Base-by-base conservation (phyloP, 2,888 invertebrate genomes). In the Balanococcus diminutus region DNA sequence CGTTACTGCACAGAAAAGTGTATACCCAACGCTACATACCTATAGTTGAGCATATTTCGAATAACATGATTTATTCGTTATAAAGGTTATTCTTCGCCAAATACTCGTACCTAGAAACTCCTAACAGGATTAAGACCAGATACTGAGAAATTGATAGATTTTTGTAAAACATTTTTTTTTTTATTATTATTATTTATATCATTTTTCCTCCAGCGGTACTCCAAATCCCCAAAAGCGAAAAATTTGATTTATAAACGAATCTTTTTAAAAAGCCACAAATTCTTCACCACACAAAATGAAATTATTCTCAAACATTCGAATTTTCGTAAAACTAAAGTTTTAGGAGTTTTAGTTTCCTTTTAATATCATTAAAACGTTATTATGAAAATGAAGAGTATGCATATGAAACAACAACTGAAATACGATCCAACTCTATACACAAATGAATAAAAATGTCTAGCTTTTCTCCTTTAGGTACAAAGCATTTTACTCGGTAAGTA, bases 31-130 rank as follows among this genome's bases (percentile, higher is more conserved):
- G 25, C 5, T n/a, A 46, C 46, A 0, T n/a, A 46, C n/a, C 42
- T 5, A 46, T 46, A 46, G 14, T 46, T 46, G n/a, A n/a, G 32
- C 14, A 72, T 72, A 32, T 72, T 72, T 72, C 72, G n/a, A 72
- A 72, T 72, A 31, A 72, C 72, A 25, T 67, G 67, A 67, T 67
- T 67, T 67, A 67, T 67, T 67, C 67, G 67, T 3, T 3, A 28
- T 25, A 67, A 5, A 14, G 8, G 22, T 2, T 67, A 67, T 25
- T 46, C 14, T n/a, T 46, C 46, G n/a, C 46, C 46, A n/a, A 46
- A 46, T 42, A 42, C 42, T 42, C n/a, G n/a, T n/a, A 46, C 46
- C 46, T 46, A n/a, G 5, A 14, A 46, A 46, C n/a, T 46, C 46
- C n/a, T 46, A n/a, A 46, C 46, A 46, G n/a, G 46, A 46, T 46